Percentiles rank a stretch among this genome's conserved stretches.
Evolutionary conservation across 2,888 invertebrate species (phyloP).

Genomic region (Ypsolopha scabrella): DNA sequence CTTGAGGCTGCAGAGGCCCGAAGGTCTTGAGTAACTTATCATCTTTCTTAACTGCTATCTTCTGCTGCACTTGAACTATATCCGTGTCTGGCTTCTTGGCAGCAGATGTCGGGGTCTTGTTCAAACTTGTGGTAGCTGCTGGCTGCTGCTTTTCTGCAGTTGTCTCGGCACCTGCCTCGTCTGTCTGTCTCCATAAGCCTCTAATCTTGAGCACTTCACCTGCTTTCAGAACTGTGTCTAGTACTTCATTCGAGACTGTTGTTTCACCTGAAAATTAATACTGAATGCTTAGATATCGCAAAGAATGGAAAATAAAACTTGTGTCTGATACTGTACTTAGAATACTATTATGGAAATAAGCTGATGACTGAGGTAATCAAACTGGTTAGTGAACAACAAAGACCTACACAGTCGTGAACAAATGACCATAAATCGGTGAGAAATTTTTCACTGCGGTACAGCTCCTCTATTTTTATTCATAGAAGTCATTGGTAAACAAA

Average conservation of each 20-base stretch:
- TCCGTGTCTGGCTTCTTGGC: conserved; percentile 35
- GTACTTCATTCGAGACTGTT: conserved; percentile 86
- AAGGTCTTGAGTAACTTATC: conserved; percentile 59
- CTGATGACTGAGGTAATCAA: too few species aligned
- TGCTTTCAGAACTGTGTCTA: conserved; percentile 83
- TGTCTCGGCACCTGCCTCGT: conserved; percentile 47
- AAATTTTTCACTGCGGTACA: too few species aligned
- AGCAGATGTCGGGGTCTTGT: conserved; percentile 25
- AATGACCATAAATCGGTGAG: too few species aligned
- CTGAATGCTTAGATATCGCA: not conserved
- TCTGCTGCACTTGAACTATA: conserved; percentile 12
- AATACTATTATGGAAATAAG: too few species aligned
- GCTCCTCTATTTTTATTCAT: too few species aligned
- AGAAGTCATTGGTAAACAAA: too few species aligned
- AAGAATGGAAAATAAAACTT: too few species aligned
- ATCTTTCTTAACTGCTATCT: conserved; percentile 59
- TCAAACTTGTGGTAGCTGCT: conserved; percentile 22
- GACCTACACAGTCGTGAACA: too few species aligned
- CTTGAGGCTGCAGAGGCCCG: conserved; percentile 32
- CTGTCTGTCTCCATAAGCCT: conserved; percentile 81
- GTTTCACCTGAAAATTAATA: conserved; percentile 72
- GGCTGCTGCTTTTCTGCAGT: conserved; percentile 37
- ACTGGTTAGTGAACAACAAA: too few species aligned
- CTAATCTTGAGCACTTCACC: conserved; percentile 86
- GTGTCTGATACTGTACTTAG: too few species aligned